Evolutionary conservation across 1,140 invertebrate species (phyloP), one percentile per base, ranked within the genome.

Genomic region (Dermatophagoides farinae): DNA sequence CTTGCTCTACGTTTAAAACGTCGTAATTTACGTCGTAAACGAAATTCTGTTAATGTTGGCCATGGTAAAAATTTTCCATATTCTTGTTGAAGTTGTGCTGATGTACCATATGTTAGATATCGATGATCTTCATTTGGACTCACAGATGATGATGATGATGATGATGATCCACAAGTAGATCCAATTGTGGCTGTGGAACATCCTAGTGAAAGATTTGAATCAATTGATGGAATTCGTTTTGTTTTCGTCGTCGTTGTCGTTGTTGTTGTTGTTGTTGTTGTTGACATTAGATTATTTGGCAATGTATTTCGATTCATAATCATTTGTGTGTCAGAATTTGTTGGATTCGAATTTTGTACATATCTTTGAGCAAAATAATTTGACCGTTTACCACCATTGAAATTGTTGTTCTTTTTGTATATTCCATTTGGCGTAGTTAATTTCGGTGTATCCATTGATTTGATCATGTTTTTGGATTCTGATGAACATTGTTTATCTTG

Each of bases 41-140:
- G 53, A 55, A 55, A 55, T 25, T 55, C 53, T 14, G 53, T 55
- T 23, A 55, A 44, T 25, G 53, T 55, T 44, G 53, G 53, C 53
- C 53, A 55, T n/a, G 53, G 53, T 44, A 55, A 44, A n/a, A 38
- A 12, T 44, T 55, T 55, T 38, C 53, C 53, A 25, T 55, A 55
- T 25, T 55, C 53, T 44, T 55, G 53, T 25, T 55, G 53, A 5
- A 55, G 14, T 44, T 55, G 53, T n/a, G 6, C 5, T n/a, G 53
- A 55, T 44, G 53, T 55, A 12, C 53, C 53, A 25, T 55, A 55
- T 1, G 53, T 55, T 20, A 55, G 14, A 25, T 55, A 55, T 6
- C 53, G 53, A 55, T 55, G 23, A 25, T 23, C 14, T 5, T 18
- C 14, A 50, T 50, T 50, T 20, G 9, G 9, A 54, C n/a, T n/a